Conservation (phyloP, 1,140 invertebrate genomes). For the Frieseomelitta varia region DNA sequence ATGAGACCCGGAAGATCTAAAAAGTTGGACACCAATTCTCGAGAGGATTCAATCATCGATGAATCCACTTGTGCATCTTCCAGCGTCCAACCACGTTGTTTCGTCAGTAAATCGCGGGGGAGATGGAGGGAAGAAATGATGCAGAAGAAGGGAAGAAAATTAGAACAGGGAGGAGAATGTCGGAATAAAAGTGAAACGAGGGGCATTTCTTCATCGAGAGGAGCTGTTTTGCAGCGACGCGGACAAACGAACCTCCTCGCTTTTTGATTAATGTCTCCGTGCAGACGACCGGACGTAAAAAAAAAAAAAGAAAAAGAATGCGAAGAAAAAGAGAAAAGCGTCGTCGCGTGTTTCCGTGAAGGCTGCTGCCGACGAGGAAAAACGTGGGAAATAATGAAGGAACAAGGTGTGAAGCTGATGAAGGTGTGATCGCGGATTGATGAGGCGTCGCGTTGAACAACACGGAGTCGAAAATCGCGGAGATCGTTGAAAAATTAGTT, state of each 20-base stretch:
- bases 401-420: neutral
- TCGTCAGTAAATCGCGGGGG: neutral
- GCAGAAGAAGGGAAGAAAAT: neutral
- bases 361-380: neutral
- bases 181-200: slow-evolving; percentile 8
- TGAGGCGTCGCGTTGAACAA: neutral
- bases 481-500: neutral
- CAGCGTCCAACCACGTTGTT: neutral
- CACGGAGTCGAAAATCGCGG: neutral
- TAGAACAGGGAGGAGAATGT: neutral
- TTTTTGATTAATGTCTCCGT: slow-evolving; percentile 43
- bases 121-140: neutral
- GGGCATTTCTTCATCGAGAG: neutral
- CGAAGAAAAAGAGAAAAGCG: too few relatives aligned
- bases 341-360: neutral
- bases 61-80: neutral
- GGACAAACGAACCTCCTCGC: neutral
- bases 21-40: too few relatives aligned
- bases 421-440: neutral
- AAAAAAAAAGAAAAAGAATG: too few relatives aligned
- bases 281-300: neutral
- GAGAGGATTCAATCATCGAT: neutral
- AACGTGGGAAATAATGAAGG: neutral
- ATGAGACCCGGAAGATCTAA: too few relatives aligned
- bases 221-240: neutral